phyloP scores from a whole-genome alignment of 2,888 invertebrate species.

The Coleophora flavipennella region DNA sequence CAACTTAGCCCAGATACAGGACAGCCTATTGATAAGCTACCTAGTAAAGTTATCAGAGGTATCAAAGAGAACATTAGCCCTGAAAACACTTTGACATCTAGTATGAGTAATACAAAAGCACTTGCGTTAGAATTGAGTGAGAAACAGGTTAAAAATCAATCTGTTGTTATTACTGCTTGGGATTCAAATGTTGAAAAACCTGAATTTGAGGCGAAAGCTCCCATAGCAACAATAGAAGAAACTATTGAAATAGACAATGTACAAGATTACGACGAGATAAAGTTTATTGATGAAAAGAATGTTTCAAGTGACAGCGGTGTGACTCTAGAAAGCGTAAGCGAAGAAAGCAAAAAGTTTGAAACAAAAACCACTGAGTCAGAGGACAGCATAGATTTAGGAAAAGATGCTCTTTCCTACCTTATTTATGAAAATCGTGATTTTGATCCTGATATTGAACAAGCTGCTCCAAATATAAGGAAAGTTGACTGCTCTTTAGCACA shows the following conservation, averaged over 20 bases:
- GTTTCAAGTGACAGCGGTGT: slow-evolving; percentile 21
- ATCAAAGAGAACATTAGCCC: slow-evolving; percentile 77
- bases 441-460: slow-evolving; percentile 21
- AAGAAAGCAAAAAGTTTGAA: slow-evolving; percentile 12
- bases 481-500: slow-evolving; percentile 40
- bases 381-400: slow-evolving; percentile 49
- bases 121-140: slow-evolving; percentile 47
- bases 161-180: slow-evolving; percentile 24
- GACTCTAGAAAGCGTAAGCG: slow-evolving; percentile 16
- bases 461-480: slow-evolving; percentile 17
- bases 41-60: slow-evolving; percentile 69
- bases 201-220: slow-evolving; percentile 41
- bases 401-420: slow-evolving; percentile 56
- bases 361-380: slow-evolving; percentile 17
- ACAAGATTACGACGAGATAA: slow-evolving; percentile 34
- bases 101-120: slow-evolving; percentile 52
- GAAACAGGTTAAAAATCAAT: slow-evolving; percentile 37
- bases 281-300: slow-evolving; percentile 28
- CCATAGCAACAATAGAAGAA: slow-evolving; percentile 60
- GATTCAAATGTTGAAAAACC: slow-evolving; percentile 34
- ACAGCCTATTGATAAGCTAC: slow-evolving; percentile 61
- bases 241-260: slow-evolving; percentile 13
- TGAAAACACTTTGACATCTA: slow-evolving; percentile 69
- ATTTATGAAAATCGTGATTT: slow-evolving; percentile 47
- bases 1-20: slow-evolving; percentile 52